Evolutionary conservation across 2,113 vertebrate genomes (phyloP).

Genomic region (Cochlearius cochlearius): DNA sequence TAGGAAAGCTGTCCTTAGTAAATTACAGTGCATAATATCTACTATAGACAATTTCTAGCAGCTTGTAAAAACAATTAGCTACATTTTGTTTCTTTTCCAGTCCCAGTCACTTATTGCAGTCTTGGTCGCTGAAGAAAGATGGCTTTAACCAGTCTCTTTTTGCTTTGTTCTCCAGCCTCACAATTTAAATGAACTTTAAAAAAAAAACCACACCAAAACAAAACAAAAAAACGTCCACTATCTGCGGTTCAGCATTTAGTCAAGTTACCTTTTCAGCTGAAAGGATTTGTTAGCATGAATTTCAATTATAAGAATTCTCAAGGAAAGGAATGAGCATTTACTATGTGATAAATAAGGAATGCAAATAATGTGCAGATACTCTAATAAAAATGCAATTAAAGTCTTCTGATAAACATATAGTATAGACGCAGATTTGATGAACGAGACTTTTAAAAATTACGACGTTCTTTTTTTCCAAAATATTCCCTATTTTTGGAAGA

Average conservation of each 20-base stretch:
- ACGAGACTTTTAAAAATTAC: not conserved
- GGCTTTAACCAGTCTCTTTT: not conserved
- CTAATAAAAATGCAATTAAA: not conserved
- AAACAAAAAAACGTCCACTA: not conserved
- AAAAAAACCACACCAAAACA: not conserved
- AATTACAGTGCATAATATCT: not conserved
- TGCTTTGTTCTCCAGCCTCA: not conserved
- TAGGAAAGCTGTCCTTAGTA: not conserved
- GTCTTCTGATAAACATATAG: not conserved
- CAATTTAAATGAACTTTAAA: not conserved
- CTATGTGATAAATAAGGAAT: not conserved
- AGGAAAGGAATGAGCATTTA: not conserved
- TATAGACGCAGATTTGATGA: not conserved
- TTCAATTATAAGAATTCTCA: not conserved
- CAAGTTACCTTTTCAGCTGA: not conserved
- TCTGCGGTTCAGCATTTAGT: not conserved
- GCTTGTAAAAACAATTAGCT: not conserved
- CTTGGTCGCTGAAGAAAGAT: not conserved
- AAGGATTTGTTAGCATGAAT: not conserved
- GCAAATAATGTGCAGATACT: not conserved
- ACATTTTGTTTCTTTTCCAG: not conserved
- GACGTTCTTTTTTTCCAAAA: not conserved
- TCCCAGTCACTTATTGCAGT: not conserved
- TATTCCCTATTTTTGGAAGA: not conserved
- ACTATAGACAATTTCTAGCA: not conserved